phyloP scores from a whole-genome alignment of 2,797 vertebrate genomes.

The Numenius phaeopus region DNA sequence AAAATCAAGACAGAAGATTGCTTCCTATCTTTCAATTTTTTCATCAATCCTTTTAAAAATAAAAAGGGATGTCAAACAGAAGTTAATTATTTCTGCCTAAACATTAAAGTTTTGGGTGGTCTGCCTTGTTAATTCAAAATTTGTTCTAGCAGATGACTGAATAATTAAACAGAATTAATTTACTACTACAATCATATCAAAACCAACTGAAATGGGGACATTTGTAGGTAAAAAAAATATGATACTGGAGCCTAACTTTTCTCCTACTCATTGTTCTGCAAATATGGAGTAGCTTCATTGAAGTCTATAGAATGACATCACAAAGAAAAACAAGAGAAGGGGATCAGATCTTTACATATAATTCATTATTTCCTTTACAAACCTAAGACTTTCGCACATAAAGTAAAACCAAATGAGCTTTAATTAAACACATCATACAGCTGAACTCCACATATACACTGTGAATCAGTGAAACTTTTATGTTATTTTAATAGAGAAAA shows the following conservation, averaged over 20 bases:
- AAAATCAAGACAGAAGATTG: not conserved
- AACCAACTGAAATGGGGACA: constrained; percentile 34
- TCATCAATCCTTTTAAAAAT: constrained; percentile 5
- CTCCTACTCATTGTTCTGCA: not conserved
- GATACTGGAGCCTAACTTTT: not conserved
- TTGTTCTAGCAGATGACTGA: constrained; percentile 52
- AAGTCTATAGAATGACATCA: not conserved
- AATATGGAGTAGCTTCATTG: not conserved
- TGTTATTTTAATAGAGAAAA: not conserved
- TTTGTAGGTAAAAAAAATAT: not conserved
- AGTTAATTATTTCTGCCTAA: constrained; percentile 61
- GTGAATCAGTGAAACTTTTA: not conserved
- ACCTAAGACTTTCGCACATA: constrained; percentile 22
- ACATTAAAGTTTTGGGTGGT: constrained; percentile 44
- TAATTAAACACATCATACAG: constrained; percentile 23
- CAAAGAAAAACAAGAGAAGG: not conserved
- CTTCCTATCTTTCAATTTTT: constrained; percentile 20
- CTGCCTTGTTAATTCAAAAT: constrained; percentile 51
- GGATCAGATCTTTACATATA: not conserved
- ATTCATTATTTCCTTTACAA: constrained; percentile 10
- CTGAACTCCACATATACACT: not conserved
- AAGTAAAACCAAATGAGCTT: not conserved
- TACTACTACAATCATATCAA: constrained; percentile 51
- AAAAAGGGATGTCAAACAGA: constrained; percentile 46
- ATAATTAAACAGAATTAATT: constrained; percentile 62